phyloP scores from a whole-genome alignment of 2,797 vertebrate genomes.

The Ataeniobius toweri region DNA sequence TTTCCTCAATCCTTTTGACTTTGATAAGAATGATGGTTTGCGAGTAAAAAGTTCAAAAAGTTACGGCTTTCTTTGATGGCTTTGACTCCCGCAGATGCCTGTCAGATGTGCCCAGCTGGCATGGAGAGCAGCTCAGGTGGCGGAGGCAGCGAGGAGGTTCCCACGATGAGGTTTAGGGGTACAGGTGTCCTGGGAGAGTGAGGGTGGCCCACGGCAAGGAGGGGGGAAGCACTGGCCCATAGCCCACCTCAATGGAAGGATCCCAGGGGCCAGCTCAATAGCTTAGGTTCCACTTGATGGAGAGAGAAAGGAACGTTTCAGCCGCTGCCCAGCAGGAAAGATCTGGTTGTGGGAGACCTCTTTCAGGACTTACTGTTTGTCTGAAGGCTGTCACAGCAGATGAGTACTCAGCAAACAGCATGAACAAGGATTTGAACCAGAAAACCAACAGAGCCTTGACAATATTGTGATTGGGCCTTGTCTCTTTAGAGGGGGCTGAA shows the following conservation, averaged over 20 bases:
- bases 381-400: slow-evolving; percentile 98
- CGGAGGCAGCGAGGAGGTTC: slow-evolving; percentile 66
- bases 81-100: slow-evolving; percentile 50
- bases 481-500: slow-evolving; percentile 86
- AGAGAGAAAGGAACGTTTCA: slow-evolving; percentile 95
- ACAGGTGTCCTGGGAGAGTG: slow-evolving; percentile 83
- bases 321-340: slow-evolving; percentile 93
- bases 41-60: slow-evolving; percentile 39
- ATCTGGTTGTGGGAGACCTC: slow-evolving; percentile 94
- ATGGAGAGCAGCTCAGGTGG: slow-evolving; percentile 71
- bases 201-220: slow-evolving; percentile 79
- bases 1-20: slow-evolving; percentile 34
- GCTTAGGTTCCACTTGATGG: slow-evolving; percentile 95
- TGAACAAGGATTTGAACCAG: slow-evolving; percentile 99
- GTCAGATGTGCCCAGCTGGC: slow-evolving; percentile 72
- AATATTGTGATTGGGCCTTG: slow-evolving; percentile 90
- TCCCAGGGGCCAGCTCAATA: slow-evolving; percentile 93
- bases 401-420: slow-evolving; percentile 98
- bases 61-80: slow-evolving; percentile 51
- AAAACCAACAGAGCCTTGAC: slow-evolving; percentile 94
- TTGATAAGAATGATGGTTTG: slow-evolving; percentile 24
- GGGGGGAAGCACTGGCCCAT: slow-evolving; percentile 83
- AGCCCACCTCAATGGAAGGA: slow-evolving; percentile 92
- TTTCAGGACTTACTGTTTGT: slow-evolving; percentile 94
- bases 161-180: slow-evolving; percentile 80